These are phyloP conservation scores for Dromas ardeola DNA, from an alignment of 2,113 vertebrate genomes.

Conservation along the genomic window DNA sequence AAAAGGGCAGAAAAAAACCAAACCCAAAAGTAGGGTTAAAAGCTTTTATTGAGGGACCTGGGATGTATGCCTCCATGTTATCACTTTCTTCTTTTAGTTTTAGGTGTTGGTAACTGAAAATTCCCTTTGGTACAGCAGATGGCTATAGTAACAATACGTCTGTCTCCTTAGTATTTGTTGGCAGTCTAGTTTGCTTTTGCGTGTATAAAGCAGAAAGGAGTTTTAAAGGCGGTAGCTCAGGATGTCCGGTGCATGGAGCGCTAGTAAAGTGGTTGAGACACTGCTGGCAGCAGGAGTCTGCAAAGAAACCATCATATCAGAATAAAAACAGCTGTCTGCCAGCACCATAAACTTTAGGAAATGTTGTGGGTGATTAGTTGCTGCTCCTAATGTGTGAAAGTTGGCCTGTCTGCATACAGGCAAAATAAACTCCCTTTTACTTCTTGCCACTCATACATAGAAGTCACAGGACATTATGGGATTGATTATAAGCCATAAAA, in stretches of 20 bases:
- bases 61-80: neutral
- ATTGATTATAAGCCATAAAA: slow-evolving; percentile 47
- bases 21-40: neutral
- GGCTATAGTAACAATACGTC: neutral
- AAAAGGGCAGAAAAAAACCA: neutral
- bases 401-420: slow-evolving; percentile 39
- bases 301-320: slow-evolving; percentile 24
- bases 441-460: neutral
- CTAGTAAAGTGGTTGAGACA: slow-evolving; percentile 1
- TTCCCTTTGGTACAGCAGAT: neutral
- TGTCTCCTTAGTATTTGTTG: neutral
- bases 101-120: neutral
- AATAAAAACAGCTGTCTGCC: slow-evolving; percentile 51
- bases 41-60: neutral
- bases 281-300: slow-evolving; percentile 32
- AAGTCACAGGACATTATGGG: slow-evolving; percentile 4
- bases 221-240: neutral
- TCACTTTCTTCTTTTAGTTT: neutral
- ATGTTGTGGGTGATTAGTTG: slow-evolving; percentile 59
- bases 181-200: neutral
- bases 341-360: slow-evolving; percentile 53
- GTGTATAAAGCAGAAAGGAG: neutral
- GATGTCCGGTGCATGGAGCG: neutral
- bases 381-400: slow-evolving; percentile 63
- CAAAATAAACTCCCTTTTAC: slow-evolving; percentile 34